Evolutionary conservation across 2,888 invertebrate species (phyloP), one percentile per base, ranked within the genome.

Genomic region (Noctua janthina): DNA sequence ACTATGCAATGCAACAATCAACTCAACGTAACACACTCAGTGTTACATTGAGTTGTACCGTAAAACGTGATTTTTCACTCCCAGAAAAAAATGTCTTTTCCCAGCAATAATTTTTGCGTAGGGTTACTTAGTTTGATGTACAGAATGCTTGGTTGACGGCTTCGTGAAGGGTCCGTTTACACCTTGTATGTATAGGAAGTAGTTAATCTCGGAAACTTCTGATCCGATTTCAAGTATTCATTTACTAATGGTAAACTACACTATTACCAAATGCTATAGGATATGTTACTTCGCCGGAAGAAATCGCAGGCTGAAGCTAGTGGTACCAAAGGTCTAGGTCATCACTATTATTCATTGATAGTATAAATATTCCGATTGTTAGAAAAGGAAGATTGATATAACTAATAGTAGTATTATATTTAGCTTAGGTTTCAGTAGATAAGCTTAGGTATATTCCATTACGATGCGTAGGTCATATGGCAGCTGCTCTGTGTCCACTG

Each of bases 361-460:
- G 43, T 73, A 68, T 70, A 88, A 88, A 86, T 86, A 82, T 88
- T 86, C 79, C 85, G 59, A 72, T 77, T 43, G 23, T 39, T 62
- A 29, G 15, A 73, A 54, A 69, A 43, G 43, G 43, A 43, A 56
- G 59, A 75, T 75, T 70, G 29, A 74, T 74, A 39, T 46, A 68
- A 46, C 23, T 66, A 23, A 29, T 69, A 35, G 64, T 82, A 77
- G 23, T 43, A 54, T 56, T 67, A 66, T 83, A 66, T 17, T 70
- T 43, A 77, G 59, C 69, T 70, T 51, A 54, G 17, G 67, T 59
- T 84, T 70, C 17, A 15, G 39, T 74, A 80, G 66, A 81, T 83
- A 85, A 81, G 59, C 66, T 71, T 66, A 62, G 39, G 54, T 35
- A 75, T 71, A 59, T 85, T 80, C 85, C 64, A 80, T 66, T 74